Conservation (phyloP, 1,140 invertebrate species). For the Bombus vancouverensis region DNA sequence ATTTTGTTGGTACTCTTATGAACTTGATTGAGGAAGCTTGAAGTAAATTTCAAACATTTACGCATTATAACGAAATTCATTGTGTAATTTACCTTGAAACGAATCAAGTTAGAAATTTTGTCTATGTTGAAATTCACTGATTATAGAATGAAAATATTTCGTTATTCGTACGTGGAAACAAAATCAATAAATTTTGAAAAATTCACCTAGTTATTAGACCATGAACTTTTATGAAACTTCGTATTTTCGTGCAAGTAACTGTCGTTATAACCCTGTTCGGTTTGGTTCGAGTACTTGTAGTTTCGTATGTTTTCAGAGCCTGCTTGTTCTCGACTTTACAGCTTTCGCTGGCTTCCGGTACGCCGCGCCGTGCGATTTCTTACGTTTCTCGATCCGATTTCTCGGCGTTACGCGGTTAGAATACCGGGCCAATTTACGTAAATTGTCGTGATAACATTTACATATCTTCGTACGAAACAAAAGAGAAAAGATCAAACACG, state of each 20-base stretch:
- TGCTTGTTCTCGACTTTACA: conserved; percentile 50
- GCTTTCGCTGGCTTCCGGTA: conserved; percentile 51
- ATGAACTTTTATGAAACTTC: too few relatives aligned
- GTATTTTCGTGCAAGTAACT: background rate
- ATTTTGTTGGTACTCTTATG: too few relatives aligned
- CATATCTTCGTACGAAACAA: background rate
- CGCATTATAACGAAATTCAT: background rate
- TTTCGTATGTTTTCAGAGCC: conserved; percentile 21
- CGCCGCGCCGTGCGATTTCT: conserved; percentile 28
- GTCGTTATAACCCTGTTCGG: background rate
- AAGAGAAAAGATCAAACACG: background rate
- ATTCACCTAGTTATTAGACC: too few relatives aligned
- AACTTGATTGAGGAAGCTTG: background rate
- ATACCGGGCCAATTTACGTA: conserved; percentile 36
- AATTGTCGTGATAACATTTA: conserved; percentile 25
- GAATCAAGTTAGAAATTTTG: background rate
- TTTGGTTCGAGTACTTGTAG: background rate
- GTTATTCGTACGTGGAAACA: too few relatives aligned
- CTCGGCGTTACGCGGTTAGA: conserved; percentile 54
- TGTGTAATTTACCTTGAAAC: too few relatives aligned
- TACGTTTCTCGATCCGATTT: conserved; percentile 47
- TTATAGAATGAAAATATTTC: too few relatives aligned
- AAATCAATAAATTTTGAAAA: too few relatives aligned
- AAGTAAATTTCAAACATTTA: background rate
- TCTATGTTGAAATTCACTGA: too few relatives aligned